phyloP scores from a whole-genome alignment of 2,797 vertebrate genomes.

The Takifugu rubripes region DNA sequence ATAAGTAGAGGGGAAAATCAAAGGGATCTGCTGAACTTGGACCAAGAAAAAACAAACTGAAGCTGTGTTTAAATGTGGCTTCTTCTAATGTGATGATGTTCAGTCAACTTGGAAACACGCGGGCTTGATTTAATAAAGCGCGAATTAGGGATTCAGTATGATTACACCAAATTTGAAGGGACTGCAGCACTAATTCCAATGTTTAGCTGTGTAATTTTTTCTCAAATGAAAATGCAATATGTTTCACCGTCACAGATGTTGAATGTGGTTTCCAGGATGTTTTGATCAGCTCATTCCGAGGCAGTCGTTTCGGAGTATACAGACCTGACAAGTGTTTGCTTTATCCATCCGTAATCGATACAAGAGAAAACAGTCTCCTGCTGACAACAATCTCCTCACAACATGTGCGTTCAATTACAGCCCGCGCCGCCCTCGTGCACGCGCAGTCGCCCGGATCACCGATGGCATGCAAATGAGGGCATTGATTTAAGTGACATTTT shows the following conservation, averaged over 20 bases:
- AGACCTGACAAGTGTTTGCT: slow-evolving; percentile 62
- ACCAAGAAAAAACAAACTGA: slow-evolving; percentile 22
- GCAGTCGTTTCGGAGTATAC: slow-evolving; percentile 41
- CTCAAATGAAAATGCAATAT: slow-evolving; percentile 14
- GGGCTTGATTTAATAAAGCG: slow-evolving; percentile 18
- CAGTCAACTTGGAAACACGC: slow-evolving; percentile 5
- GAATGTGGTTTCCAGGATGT: slow-evolving; percentile 49
- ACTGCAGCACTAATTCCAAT: slow-evolving; percentile 17
- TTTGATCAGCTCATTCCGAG: slow-evolving; percentile 45
- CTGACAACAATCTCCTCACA: slow-evolving; percentile 38
- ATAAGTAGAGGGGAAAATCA: slow-evolving; percentile 34
- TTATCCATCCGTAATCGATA: slow-evolving; percentile 71
- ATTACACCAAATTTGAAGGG: slow-evolving; percentile 11
- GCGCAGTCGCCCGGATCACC: slow-evolving; percentile 7
- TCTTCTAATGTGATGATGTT: slow-evolving; percentile 1
- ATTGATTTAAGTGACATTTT: slow-evolving; percentile 78
- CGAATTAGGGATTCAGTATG: slow-evolving; percentile 9
- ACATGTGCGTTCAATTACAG: slow-evolving; percentile 61
- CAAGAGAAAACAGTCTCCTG: slow-evolving; percentile 49
- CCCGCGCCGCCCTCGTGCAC: slow-evolving; percentile 23
- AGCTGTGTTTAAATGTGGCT: neutral
- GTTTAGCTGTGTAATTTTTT: slow-evolving; percentile 1
- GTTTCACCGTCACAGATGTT: slow-evolving; percentile 23
- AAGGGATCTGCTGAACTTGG: slow-evolving; percentile 35
- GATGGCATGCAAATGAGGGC: slow-evolving; percentile 69